Evolutionary conservation across 2,797 vertebrate genomes (phyloP).

Genomic region (Sciurus carolinensis): DNA sequence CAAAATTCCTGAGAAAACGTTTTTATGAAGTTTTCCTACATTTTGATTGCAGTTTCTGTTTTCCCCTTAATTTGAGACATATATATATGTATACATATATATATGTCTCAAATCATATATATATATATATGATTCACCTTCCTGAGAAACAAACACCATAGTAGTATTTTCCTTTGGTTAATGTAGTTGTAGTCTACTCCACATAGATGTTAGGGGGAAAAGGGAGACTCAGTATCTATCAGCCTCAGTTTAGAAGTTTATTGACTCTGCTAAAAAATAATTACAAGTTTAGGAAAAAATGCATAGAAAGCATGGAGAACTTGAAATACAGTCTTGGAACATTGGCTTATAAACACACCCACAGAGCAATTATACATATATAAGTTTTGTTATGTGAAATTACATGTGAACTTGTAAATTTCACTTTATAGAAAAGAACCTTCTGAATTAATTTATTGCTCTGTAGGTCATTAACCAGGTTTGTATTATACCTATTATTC

Average conservation of each 20-base stretch:
- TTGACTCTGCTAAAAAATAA: not conserved
- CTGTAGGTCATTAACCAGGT: not conserved
- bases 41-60: not conserved
- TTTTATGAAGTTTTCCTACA: not conserved
- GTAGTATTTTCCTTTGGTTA: not conserved
- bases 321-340: not conserved
- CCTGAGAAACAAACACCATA: not conserved
- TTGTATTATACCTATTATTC: not conserved
- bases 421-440: not conserved
- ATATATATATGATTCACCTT: not conserved
- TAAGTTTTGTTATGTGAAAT: not conserved
- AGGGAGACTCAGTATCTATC: not conserved
- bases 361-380: not conserved
- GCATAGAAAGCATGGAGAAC: not conserved
- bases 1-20: not conserved
- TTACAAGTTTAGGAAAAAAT: conserved; percentile 1
- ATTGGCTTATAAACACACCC: not conserved
- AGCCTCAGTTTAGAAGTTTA: not conserved
- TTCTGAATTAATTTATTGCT: not conserved
- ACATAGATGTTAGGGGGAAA: not conserved
- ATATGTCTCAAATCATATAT: no score
- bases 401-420: not conserved
- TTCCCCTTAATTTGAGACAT: not conserved
- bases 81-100: not conserved
- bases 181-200: not conserved